phyloP scores from a whole-genome alignment of 2,113 vertebrate species.

The Centrocercus urophasianus region DNA sequence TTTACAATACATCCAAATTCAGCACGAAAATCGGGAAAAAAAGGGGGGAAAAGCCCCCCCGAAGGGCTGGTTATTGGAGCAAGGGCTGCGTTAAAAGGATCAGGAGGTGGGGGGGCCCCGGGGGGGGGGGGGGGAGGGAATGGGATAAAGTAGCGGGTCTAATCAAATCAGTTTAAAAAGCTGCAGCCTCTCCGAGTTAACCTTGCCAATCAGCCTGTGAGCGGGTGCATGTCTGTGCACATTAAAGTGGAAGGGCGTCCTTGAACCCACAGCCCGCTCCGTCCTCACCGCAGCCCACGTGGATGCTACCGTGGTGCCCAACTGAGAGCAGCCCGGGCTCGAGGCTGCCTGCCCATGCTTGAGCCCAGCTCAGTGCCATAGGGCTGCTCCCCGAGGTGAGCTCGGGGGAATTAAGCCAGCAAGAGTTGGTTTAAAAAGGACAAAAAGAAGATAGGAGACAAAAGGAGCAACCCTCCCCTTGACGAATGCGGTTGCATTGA shows the following conservation, averaged over 20 bases:
- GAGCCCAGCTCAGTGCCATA: constrained; percentile 23
- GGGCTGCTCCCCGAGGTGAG: constrained; percentile 56
- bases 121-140: constrained; percentile 57
- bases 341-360: not conserved
- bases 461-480: constrained; percentile 30
- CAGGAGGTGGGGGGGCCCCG: constrained; percentile 79
- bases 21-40: constrained; percentile 46
- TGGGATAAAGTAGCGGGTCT: constrained; percentile 80
- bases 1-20: constrained; percentile 72
- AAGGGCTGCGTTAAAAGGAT: constrained; percentile 90
- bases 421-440: constrained; percentile 43
- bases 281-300: constrained; percentile 54
- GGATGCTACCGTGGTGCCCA: not conserved
- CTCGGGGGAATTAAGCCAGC: constrained; percentile 62
- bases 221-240: constrained; percentile 81
- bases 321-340: constrained; percentile 14
- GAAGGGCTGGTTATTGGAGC: constrained; percentile 66
- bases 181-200: constrained; percentile 87
- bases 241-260: constrained; percentile 86
- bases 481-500: constrained; percentile 34
- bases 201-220: constrained; percentile 88
- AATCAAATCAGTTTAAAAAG: constrained; percentile 91
- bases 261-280: constrained; percentile 79
- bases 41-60: not conserved
- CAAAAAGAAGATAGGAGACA: not conserved